Evolutionary conservation across 2,888 invertebrate genomes (phyloP).

Genomic region (Sphaerophoria rueppellii): DNA sequence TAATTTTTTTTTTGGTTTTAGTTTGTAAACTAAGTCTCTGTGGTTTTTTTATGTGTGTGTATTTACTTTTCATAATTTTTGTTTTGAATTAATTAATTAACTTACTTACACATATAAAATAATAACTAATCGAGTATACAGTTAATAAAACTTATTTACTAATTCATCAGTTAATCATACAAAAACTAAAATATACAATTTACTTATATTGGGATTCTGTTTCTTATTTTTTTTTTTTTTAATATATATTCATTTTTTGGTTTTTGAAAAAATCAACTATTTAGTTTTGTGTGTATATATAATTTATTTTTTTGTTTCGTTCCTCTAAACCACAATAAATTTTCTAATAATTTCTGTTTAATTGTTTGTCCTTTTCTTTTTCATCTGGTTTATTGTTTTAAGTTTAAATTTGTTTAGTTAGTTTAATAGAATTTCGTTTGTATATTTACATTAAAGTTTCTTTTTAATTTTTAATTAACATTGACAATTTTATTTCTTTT

Average conservation of each 20-base stretch:
- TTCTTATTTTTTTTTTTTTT: constrained; percentile 18
- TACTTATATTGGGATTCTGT: constrained; percentile 37
- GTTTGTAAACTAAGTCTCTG: constrained; percentile 67
- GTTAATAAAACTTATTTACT: constrained; percentile 68
- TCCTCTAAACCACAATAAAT: constrained; percentile 66
- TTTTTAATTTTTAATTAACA: constrained; percentile 47
- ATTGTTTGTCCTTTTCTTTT: neutral
- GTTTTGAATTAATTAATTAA: constrained; percentile 14
- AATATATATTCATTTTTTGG: constrained; percentile 13
- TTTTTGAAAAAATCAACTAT: constrained; percentile 52
- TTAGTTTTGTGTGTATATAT: constrained; percentile 53
- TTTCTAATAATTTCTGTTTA: constrained; percentile 34
- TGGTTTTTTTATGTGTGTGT: constrained; percentile 33
- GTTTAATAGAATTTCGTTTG: constrained; percentile 30
- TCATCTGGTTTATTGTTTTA: constrained; percentile 33
- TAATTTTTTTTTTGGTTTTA: constrained; percentile 43
- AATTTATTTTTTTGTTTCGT: constrained; percentile 49
- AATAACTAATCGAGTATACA: constrained; percentile 68
- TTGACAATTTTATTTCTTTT: constrained; percentile 43
- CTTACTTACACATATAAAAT: constrained; percentile 40
- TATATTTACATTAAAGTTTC: constrained; percentile 31
- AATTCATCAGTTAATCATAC: constrained; percentile 71
- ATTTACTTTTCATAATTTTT: constrained; percentile 25
- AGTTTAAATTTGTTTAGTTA: constrained; percentile 52
- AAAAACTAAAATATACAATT: constrained; percentile 71